Conservation (phyloP, 2,797 vertebrate species). For the Sarcophilus harrisii region DNA sequence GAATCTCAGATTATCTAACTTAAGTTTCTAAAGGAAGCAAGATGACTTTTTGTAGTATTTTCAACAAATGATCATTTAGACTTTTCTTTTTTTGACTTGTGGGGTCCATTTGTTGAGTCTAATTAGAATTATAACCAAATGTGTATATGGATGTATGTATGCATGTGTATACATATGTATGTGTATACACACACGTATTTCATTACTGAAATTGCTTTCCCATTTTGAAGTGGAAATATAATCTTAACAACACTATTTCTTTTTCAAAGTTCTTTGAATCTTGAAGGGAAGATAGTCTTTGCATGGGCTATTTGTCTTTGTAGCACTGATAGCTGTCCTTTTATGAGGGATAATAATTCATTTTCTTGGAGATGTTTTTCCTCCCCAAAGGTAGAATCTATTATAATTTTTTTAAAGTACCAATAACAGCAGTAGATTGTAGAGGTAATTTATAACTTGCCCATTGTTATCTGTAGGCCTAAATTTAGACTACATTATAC, state of each 20-base stretch:
- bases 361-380: constrained; percentile 33
- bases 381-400: constrained; percentile 55
- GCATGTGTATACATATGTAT: neutral
- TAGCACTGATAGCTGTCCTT: constrained; percentile 50
- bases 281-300: neutral
- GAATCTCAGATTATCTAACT: neutral
- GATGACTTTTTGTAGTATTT: neutral
- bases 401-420: constrained; percentile 42
- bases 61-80: neutral
- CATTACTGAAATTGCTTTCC: constrained; percentile 24
- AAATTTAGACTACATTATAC: constrained; percentile 16
- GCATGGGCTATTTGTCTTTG: neutral
- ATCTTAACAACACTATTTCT: constrained; percentile 51
- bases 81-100: constrained; percentile 1
- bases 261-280: constrained; percentile 19
- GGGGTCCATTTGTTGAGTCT: constrained; percentile 50
- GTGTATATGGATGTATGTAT: neutral
- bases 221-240: constrained; percentile 48
- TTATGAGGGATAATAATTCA: constrained; percentile 29
- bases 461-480: constrained; percentile 40
- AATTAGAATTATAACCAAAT: constrained; percentile 44
- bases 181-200: neutral
- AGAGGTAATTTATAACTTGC: constrained; percentile 14
- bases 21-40: neutral
- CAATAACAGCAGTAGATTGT: constrained; percentile 18